phyloP scores from a whole-genome alignment of 53 echinoderm and acorn worm genomes.

The Apostichopus leukothele region DNA sequence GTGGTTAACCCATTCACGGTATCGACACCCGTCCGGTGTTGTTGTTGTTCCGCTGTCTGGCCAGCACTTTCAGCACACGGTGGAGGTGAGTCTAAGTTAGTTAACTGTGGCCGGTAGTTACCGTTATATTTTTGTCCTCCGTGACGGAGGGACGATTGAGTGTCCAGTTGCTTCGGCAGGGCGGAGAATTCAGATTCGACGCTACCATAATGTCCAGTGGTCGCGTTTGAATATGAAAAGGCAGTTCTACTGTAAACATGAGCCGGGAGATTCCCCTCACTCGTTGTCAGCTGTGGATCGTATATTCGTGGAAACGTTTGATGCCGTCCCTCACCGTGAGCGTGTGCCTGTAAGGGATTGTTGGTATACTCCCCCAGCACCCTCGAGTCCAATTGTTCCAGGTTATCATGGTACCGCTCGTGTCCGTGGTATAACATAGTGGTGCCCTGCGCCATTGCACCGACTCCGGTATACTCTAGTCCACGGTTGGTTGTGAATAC shows the following conservation, averaged over 20 bases:
- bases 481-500: slow-evolving; percentile 77
- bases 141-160: neutral
- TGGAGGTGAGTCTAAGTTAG: slow-evolving; percentile 73
- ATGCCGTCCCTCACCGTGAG: slow-evolving; percentile 29
- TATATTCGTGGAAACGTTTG: slow-evolving; percentile 34
- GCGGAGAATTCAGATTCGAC: slow-evolving; percentile 40
- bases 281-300: slow-evolving; percentile 8
- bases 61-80: slow-evolving; percentile 60
- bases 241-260: slow-evolving; percentile 44
- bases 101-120: slow-evolving; percentile 72
- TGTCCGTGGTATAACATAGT: slow-evolving; percentile 67
- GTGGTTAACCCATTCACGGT: slow-evolving; percentile 58
- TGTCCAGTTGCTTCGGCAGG: slow-evolving; percentile 35
- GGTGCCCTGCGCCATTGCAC: slow-evolving; percentile 70
- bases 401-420: slow-evolving; percentile 65
- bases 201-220: slow-evolving; percentile 44
- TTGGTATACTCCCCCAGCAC: slow-evolving; percentile 15
- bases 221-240: slow-evolving; percentile 31
- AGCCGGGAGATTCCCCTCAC: slow-evolving; percentile 31
- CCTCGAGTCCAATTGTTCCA: slow-evolving; percentile 52
- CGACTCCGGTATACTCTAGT: slow-evolving; percentile 67
- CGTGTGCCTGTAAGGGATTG: slow-evolving; percentile 30
- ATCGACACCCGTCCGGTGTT: slow-evolving; percentile 34
- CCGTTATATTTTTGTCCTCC: slow-evolving; percentile 73
- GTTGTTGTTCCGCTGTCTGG: slow-evolving; percentile 58